These are phyloP conservation scores for Lasioglossum oenotherae DNA, from an alignment of 2,888 invertebrate species.

Conservation along the genomic window DNA sequence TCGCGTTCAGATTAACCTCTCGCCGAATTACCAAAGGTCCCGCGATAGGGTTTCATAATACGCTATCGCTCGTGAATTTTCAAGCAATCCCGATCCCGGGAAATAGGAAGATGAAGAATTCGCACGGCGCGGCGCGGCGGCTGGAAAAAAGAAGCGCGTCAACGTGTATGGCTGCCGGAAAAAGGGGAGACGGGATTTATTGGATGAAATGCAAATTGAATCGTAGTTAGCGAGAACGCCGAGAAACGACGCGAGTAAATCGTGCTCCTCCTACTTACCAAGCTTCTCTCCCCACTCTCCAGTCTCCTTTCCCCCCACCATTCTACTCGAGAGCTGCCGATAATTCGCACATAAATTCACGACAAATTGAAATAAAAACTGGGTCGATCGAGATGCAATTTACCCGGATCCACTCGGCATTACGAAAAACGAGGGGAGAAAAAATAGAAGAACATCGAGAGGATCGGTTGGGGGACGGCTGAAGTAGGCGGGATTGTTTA, in stretches of 20 bases:
- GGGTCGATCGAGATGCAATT: constrained; percentile 69
- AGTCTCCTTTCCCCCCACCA: neutral
- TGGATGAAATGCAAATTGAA: constrained; percentile 78
- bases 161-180: constrained; percentile 20
- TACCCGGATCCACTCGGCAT: constrained; percentile 52
- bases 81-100: constrained; percentile 2
- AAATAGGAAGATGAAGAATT: constrained; percentile 42
- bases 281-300: constrained; percentile 25
- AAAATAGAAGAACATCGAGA: neutral
- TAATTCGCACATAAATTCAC: constrained; percentile 74
- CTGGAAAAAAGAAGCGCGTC: constrained; percentile 37
- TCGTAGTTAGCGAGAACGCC: constrained; percentile 74
- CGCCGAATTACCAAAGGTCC: neutral
- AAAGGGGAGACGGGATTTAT: constrained; percentile 67
- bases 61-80: neutral
- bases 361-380: constrained; percentile 74
- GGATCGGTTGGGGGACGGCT: neutral
- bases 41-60: neutral
- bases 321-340: constrained; percentile 48
- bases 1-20: constrained; percentile 10
- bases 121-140: neutral
- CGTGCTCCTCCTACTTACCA: constrained; percentile 46
- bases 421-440: constrained; percentile 26
- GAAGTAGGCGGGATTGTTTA: constrained; percentile 51
- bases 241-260: constrained; percentile 68